Evolutionary conservation across 2,888 invertebrate genomes (phyloP).

Genomic region (Drosophila nigritarsus): DNA sequence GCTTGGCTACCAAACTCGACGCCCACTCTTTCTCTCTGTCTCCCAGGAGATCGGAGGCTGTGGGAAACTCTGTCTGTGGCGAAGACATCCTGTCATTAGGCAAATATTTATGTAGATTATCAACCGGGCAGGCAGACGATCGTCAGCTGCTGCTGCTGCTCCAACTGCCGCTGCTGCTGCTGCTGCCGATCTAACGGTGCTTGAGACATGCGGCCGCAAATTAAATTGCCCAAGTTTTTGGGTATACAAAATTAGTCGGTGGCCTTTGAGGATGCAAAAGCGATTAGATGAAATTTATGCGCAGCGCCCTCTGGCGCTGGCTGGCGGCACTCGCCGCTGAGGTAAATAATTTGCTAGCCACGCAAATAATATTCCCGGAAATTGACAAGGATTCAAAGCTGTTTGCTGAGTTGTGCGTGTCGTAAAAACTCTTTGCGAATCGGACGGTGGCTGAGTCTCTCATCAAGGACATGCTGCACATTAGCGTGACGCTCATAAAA

Average conservation of each 20-base stretch:
- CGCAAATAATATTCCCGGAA: constrained; percentile 77
- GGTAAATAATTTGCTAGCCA: constrained; percentile 35
- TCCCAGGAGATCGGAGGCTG: constrained; percentile 35
- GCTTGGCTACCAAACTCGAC: constrained; percentile 67
- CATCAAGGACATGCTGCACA: constrained; percentile 75
- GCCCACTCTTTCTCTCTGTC: constrained; percentile 60
- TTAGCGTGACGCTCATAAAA: constrained; percentile 73
- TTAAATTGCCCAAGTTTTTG: constrained; percentile 50
- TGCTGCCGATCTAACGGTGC: constrained; percentile 62
- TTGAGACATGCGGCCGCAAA: constrained; percentile 28
- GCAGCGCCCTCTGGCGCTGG: constrained; percentile 74
- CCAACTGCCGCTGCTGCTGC: constrained; percentile 16
- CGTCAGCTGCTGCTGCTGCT: constrained; percentile 31
- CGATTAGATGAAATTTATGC: constrained; percentile 66
- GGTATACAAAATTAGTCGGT: constrained; percentile 54
- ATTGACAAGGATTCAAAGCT: constrained; percentile 74
- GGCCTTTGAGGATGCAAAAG: constrained; percentile 43
- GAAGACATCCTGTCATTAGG: constrained; percentile 76
- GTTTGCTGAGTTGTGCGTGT: constrained; percentile 54
- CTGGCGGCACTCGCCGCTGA: constrained; percentile 30
- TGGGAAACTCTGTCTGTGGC: constrained; percentile 58
- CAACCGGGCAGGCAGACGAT: constrained; percentile 18
- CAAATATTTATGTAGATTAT: constrained; percentile 77
- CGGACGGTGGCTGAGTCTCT: constrained; percentile 37
- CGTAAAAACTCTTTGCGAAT: constrained; percentile 82